phyloP scores from a whole-genome alignment of 2,113 vertebrate genomes.

The Myiozetetes cayanensis region DNA sequence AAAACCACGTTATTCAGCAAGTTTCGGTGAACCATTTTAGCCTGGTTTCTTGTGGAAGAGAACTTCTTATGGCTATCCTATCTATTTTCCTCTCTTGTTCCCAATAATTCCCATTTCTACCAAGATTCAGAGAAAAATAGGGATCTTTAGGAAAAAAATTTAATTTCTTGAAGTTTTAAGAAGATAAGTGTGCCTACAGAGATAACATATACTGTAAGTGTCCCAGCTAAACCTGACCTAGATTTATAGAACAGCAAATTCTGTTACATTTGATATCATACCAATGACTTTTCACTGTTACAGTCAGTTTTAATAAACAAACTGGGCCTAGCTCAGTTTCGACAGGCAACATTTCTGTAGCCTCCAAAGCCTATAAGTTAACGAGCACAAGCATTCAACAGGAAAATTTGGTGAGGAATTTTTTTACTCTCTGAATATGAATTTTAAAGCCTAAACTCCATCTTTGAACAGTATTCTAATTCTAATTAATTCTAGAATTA shows the following conservation, averaged over 20 bases:
- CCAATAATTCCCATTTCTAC: neutral
- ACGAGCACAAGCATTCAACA: accelerated
- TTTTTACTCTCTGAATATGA: neutral
- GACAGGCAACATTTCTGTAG: neutral
- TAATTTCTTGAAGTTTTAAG: neutral
- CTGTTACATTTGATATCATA: neutral
- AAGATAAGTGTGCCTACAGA: neutral
- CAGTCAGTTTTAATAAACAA: neutral
- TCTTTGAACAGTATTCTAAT: neutral
- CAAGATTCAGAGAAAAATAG: neutral
- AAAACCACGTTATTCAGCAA: neutral
- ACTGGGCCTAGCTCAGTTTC: neutral
- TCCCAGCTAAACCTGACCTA: neutral
- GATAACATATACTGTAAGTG: neutral
- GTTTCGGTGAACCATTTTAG: neutral
- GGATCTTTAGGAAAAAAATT: neutral
- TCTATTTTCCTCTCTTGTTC: neutral
- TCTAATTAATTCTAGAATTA: neutral
- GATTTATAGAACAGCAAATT: neutral
- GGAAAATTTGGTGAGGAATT: neutral
- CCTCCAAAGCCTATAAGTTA: neutral
- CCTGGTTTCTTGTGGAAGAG: neutral
- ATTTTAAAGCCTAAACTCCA: neutral
- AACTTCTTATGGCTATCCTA: neutral
- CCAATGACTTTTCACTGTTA: neutral